Percentiles rank a stretch among this genome's conserved stretches.
Evolutionary conservation across 2,888 invertebrate species (phyloP).

Genomic region (Trisateles emortualis): DNA sequence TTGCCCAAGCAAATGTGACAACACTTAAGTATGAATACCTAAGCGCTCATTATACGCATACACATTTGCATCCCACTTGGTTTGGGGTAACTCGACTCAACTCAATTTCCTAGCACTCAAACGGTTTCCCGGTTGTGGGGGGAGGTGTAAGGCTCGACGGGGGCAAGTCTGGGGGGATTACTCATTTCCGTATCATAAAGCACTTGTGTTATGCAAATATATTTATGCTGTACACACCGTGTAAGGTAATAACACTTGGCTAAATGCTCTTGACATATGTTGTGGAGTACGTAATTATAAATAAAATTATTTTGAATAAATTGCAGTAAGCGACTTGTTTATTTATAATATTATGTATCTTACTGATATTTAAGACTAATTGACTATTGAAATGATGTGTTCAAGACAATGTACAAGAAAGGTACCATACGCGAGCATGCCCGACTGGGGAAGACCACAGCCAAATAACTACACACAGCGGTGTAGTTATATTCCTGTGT

Average conservation of each 20-base stretch:
- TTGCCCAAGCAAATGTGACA: conserved; percentile 33
- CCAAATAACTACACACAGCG: too few relatives aligned
- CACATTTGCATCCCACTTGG: conserved; percentile 47
- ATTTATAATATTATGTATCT: neutral
- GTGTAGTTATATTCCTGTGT: too few relatives aligned
- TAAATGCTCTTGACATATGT: conserved; percentile 24
- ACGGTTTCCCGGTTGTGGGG: conserved; percentile 55
- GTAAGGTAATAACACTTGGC: conserved; percentile 36
- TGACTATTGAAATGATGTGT: conserved; percentile 10
- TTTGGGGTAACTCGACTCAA: conserved; percentile 56
- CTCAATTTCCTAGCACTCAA: conserved; percentile 71
- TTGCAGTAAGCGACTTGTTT: conserved; percentile 9
- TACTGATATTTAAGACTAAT: conserved; percentile 8
- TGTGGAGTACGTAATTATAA: conserved; percentile 28
- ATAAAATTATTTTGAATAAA: conserved; percentile 30
- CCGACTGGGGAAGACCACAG: too few relatives aligned
- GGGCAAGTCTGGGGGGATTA: conserved; percentile 38
- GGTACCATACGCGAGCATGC: too few relatives aligned
- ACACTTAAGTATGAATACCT: conserved; percentile 45
- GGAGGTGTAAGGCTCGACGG: conserved; percentile 12
- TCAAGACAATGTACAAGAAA: too few relatives aligned
- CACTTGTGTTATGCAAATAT: conserved; percentile 49
- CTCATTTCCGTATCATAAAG: conserved; percentile 66
- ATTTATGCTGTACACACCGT: conserved; percentile 30
- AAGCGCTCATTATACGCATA: conserved; percentile 53